Conservation (phyloP, 2,113 vertebrate species). For the Pluvianellus socialis region DNA sequence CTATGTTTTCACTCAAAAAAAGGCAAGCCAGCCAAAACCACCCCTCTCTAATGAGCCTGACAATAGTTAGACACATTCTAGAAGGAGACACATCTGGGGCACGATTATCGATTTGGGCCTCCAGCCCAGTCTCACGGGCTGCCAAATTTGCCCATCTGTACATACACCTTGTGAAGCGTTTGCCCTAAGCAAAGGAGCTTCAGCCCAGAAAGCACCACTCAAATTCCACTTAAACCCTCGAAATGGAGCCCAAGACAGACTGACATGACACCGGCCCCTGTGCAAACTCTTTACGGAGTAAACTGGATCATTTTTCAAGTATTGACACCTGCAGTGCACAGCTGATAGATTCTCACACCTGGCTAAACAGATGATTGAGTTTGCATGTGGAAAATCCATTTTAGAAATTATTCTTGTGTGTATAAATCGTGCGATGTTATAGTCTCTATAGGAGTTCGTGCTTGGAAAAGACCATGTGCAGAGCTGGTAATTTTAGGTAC, state of each 20-base stretch:
- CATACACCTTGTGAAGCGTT: background rate
- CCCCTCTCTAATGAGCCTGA: conserved; percentile 28
- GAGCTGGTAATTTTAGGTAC: background rate
- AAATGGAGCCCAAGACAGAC: background rate
- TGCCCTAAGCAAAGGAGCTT: background rate
- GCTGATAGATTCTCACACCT: conserved; percentile 55
- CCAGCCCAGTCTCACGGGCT: background rate
- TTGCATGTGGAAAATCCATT: conserved; percentile 28
- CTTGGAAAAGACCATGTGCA: background rate
- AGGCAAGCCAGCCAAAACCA: background rate
- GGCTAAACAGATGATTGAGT: conserved; percentile 31
- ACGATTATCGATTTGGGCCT: conserved; percentile 4
- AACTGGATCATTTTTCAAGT: background rate
- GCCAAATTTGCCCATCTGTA: conserved; percentile 43
- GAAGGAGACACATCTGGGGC: conserved; percentile 39
- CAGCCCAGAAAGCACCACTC: background rate
- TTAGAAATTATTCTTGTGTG: background rate
- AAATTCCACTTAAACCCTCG: background rate
- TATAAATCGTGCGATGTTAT: background rate
- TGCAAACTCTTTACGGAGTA: background rate
- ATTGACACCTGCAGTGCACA: background rate
- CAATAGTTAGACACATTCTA: conserved; percentile 21
- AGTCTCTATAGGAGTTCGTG: background rate
- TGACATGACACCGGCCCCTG: background rate
- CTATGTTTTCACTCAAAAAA: background rate